Conservation (phyloP, 1,140 invertebrate species). For the Ctenoplectra terminalis region DNA sequence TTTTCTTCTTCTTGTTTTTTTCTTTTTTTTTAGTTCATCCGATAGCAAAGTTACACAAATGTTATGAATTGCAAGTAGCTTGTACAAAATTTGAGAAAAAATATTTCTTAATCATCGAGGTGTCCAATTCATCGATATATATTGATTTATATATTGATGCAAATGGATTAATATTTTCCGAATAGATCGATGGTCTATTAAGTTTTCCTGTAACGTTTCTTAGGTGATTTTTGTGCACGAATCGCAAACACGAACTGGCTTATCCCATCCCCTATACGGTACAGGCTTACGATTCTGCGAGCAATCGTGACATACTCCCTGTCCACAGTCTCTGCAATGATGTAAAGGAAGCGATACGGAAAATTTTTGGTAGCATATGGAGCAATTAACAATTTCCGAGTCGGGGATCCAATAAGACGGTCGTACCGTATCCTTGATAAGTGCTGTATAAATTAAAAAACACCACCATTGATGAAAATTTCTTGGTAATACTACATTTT, state of each 20-base stretch:
- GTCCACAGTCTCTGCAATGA: conserved; percentile 90
- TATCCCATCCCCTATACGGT: conserved; percentile 87
- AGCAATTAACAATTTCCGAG: conserved; percentile 86
- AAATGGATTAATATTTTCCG: background rate
- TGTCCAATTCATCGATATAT: background rate
- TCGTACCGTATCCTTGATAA: conserved; percentile 91
- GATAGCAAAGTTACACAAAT: background rate
- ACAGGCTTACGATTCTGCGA: conserved; percentile 86
- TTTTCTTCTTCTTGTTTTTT: background rate
- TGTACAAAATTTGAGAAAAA: conserved; percentile 6
- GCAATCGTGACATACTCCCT: conserved; percentile 88
- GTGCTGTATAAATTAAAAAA: conserved; percentile 81
- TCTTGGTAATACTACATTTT: background rate
- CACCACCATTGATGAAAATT: conserved; percentile 6
- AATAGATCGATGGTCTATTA: background rate
- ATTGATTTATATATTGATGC: no score
- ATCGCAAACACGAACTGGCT: conserved; percentile 88
- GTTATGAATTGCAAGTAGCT: background rate
- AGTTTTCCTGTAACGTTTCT: background rate
- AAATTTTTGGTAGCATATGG: conserved; percentile 84
- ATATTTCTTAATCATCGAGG: background rate
- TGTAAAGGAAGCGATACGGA: conserved; percentile 83
- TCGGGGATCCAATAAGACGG: conserved; percentile 93
- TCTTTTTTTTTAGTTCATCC: background rate
- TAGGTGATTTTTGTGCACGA: conserved; percentile 82